Conservation (phyloP, 2,888 invertebrate species). For the Hydrotaea cyrtoneurina region DNA sequence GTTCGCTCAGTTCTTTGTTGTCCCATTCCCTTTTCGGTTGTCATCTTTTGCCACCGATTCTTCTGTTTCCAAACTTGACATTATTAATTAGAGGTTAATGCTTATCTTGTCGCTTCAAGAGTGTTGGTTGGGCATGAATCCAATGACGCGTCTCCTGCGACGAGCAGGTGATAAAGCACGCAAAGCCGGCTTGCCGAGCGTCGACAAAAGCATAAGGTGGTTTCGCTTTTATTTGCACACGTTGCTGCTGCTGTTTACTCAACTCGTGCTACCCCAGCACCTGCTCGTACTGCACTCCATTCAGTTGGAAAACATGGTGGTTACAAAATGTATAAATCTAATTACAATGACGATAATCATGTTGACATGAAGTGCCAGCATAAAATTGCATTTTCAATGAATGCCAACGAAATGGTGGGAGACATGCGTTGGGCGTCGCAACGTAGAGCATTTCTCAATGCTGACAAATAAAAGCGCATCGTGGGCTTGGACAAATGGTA, state of each 20-base stretch:
- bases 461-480: too few species aligned
- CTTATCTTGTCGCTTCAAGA: conserved; percentile 59
- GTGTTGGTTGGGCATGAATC: background rate
- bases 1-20: background rate
- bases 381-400: background rate
- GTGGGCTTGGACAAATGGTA: too few species aligned
- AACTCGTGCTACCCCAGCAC: background rate
- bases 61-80: conserved; percentile 61
- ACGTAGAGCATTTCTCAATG: too few species aligned
- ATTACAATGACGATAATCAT: conserved; percentile 23
- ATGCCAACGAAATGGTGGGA: background rate
- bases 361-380: conserved; percentile 16
- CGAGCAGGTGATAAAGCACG: conserved; percentile 65
- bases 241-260: conserved; percentile 4
- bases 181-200: conserved; percentile 8
- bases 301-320: background rate
- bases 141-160: conserved; percentile 14
- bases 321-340: conserved; percentile 27
- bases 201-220: conserved; percentile 33
- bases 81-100: conserved; percentile 67
- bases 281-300: background rate
- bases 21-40: conserved; percentile 26
- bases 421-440: background rate
- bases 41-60: conserved; percentile 20
- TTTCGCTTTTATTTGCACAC: conserved; percentile 53